A percentile compares a stretch with the other conserved stretches of the same genome.
phyloP scores from a whole-genome alignment of 2,888 invertebrate species.

The Trisateles emortualis region DNA sequence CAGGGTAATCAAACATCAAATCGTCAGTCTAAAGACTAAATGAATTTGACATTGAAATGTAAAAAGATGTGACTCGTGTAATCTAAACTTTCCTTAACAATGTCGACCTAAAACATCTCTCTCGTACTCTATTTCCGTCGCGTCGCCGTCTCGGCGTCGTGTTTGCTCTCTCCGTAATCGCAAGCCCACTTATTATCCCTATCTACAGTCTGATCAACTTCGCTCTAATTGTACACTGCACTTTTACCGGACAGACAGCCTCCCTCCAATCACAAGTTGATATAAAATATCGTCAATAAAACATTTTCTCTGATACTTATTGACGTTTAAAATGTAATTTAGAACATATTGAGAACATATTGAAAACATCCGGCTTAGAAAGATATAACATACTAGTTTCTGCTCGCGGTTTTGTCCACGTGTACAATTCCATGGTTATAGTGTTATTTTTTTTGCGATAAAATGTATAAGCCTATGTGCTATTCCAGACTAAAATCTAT shows the following conservation, averaged over 20 bases:
- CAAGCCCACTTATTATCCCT: constrained; percentile 67
- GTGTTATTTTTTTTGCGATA: no score
- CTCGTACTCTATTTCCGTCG: constrained; percentile 41
- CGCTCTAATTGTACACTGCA: constrained; percentile 74
- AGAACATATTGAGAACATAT: constrained; percentile 39
- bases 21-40: no score
- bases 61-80: no score
- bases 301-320: constrained; percentile 30
- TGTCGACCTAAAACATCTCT: constrained; percentile 37
- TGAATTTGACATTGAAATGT: no score
- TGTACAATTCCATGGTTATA: no score
- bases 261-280: constrained; percentile 18
- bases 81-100: constrained; percentile 15
- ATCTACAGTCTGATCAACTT: constrained; percentile 69
- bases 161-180: constrained; percentile 75
- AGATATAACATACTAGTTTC: constrained; percentile 7
- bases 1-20: no score
- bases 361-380: constrained; percentile 33
- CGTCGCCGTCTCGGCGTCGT: constrained; percentile 14
- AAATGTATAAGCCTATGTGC: no score
- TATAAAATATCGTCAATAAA: constrained; percentile 25
- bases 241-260: constrained; percentile 52
- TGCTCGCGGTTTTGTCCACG: no score
- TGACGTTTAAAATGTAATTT: constrained; percentile 25
- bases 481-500: no score